Conservation (phyloP, 1,140 invertebrate genomes). For the Brachionus angularis region DNA sequence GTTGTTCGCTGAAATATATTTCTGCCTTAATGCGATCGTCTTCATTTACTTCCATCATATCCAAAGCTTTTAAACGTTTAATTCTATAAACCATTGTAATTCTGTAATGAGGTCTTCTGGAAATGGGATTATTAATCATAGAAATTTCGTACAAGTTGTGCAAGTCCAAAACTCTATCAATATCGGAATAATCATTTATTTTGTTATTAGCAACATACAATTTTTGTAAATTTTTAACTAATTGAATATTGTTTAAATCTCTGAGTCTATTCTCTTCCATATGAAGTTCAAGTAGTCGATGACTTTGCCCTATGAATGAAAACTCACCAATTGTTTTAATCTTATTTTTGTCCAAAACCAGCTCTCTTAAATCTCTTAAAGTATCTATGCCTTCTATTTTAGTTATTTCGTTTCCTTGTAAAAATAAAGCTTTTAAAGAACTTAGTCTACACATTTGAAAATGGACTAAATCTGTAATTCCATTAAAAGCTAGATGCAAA, state of each 20-base stretch:
- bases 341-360: constrained; percentile 58
- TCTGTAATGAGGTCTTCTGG: constrained; percentile 53
- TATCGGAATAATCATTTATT: constrained; percentile 49
- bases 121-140: constrained; percentile 46
- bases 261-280: constrained; percentile 57
- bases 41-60: constrained; percentile 55
- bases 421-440: constrained; percentile 55
- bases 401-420: constrained; percentile 58
- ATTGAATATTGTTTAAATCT: constrained; percentile 50
- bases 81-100: constrained; percentile 53
- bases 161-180: constrained; percentile 53
- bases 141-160: constrained; percentile 45
- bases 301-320: constrained; percentile 53
- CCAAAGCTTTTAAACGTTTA: constrained; percentile 53
- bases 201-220: constrained; percentile 57
- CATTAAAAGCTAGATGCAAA: constrained; percentile 57
- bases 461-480: constrained; percentile 53
- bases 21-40: constrained; percentile 55
- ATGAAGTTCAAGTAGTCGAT: constrained; percentile 56
- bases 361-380: constrained; percentile 54
- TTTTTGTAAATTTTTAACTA: constrained; percentile 52
- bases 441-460: constrained; percentile 52
- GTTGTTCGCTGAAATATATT: constrained; percentile 55
- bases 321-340: constrained; percentile 53
- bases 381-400: constrained; percentile 56